Evolutionary conservation across 2,113 vertebrate genomes (phyloP).

Genomic region (Albula goreensis): DNA sequence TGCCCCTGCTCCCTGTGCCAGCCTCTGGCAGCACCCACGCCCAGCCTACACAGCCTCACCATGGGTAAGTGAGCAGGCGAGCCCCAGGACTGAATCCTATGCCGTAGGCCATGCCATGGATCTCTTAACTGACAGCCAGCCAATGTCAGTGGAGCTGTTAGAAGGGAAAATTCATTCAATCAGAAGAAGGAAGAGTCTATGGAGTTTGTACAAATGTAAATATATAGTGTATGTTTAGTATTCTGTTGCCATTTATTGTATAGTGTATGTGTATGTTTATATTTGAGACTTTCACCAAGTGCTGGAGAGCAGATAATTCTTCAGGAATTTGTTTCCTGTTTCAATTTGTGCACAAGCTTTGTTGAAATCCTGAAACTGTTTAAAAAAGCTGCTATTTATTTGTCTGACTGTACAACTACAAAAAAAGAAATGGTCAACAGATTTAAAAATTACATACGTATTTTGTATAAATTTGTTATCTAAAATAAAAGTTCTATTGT

Average conservation of each 20-base stretch:
- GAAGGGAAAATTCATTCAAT: slow-evolving; percentile 29
- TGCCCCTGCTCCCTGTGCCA: slow-evolving; percentile 74
- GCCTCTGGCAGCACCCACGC: slow-evolving; percentile 61
- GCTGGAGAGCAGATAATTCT: not conserved
- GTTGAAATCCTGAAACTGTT: not conserved
- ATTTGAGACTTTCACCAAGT: not conserved
- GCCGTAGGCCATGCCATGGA: slow-evolving; percentile 17
- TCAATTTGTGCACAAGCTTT: not conserved
- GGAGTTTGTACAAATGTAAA: slow-evolving; percentile 50
- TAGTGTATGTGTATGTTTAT: slow-evolving; percentile 38
- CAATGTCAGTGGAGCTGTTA: not conserved
- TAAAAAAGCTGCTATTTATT: slow-evolving; percentile 43
- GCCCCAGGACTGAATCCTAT: slow-evolving; percentile 25
- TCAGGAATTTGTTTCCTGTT: not conserved
- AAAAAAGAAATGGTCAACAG: slow-evolving; percentile 30
- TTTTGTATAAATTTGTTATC: slow-evolving; percentile 58
- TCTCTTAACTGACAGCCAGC: not conserved
- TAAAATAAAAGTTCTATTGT: slow-evolving; percentile 69
- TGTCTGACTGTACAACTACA: slow-evolving; percentile 50
- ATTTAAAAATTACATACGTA: slow-evolving; percentile 42
- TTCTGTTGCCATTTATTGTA: slow-evolving; percentile 62
- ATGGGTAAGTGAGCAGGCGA: slow-evolving; percentile 65
- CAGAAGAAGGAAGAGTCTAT: slow-evolving; percentile 18
- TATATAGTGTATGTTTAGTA: slow-evolving; percentile 53
- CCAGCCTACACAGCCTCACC: slow-evolving; percentile 67